These are phyloP conservation scores for Illadopsis cleaveri DNA, from an alignment of 2,113 vertebrate species.

Conservation along the genomic window DNA sequence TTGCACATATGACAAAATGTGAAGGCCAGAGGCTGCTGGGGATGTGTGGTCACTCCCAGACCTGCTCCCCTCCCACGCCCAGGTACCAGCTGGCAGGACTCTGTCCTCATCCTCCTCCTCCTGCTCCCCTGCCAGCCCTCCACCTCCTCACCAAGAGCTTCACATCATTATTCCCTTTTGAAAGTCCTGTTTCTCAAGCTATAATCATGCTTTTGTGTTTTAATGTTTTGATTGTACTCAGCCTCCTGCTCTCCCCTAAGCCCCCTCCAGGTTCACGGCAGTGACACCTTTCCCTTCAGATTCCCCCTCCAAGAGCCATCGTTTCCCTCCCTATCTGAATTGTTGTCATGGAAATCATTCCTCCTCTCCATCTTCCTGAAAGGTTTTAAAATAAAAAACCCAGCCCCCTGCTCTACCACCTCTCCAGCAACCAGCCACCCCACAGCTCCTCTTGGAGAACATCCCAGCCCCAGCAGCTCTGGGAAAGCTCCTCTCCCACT, in stretches of 20 bases:
- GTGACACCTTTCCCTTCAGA: slow-evolving; percentile 22
- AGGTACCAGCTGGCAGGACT: neutral
- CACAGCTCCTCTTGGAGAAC: neutral
- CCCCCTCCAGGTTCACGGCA: neutral
- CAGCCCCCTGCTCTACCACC: neutral
- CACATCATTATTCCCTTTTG: neutral
- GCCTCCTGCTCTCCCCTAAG: neutral
- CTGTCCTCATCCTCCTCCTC: neutral
- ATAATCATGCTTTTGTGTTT: neutral
- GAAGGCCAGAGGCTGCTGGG: rapidly evolving
- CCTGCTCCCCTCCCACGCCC: neutral
- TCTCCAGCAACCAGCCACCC: neutral
- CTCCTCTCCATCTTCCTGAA: slow-evolving; percentile 42
- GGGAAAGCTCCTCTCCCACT: neutral
- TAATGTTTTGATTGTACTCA: neutral
- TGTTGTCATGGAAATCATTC: slow-evolving; percentile 77
- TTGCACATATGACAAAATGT: rapidly evolving
- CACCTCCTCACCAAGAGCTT: neutral
- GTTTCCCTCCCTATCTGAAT: slow-evolving; percentile 35
- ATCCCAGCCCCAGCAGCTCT: rapidly evolving
- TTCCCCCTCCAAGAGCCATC: neutral
- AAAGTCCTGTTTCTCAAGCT: neutral
- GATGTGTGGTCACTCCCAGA: neutral
- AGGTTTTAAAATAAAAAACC: neutral
- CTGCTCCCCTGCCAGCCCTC: neutral